These are phyloP conservation scores for Temnothorax rugatulus DNA, from an alignment of 2,888 invertebrate genomes.

Conservation along the genomic window DNA sequence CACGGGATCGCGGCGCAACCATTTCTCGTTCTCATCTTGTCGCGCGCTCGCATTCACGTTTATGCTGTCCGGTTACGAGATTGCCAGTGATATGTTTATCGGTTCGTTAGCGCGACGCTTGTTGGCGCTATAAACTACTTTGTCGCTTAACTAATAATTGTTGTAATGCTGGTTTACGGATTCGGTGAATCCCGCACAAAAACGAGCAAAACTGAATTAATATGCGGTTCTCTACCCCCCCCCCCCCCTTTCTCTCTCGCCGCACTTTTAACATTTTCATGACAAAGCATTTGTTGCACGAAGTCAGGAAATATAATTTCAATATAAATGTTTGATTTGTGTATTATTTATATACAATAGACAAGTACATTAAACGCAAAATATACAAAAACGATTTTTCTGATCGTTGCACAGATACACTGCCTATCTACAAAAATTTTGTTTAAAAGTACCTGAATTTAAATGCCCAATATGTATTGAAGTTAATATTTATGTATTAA, in stretches of 20 bases:
- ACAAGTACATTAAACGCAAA: background rate
- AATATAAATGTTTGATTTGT: slow-evolving; percentile 13
- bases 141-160: slow-evolving; percentile 31
- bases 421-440: background rate
- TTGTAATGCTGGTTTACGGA: background rate
- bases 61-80: slow-evolving; percentile 34
- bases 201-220: background rate
- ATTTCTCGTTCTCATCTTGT: slow-evolving; percentile 53
- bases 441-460: slow-evolving; percentile 4
- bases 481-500: slow-evolving; percentile 27
- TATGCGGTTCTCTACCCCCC: too few species aligned
- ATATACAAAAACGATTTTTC: background rate
- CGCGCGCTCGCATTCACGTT: slow-evolving; percentile 14
- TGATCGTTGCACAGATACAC: background rate
- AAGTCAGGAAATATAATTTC: background rate
- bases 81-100: slow-evolving; percentile 55
- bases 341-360: background rate
- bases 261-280: background rate
- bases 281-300: background rate
- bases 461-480: background rate
- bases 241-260: background rate
- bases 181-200: background rate
- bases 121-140: background rate
- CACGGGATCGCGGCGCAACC: slow-evolving; percentile 36
- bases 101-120: slow-evolving; percentile 44